Base-by-base conservation (phyloP, 2,888 invertebrate species). In the Acanthosepion esculentum region DNA sequence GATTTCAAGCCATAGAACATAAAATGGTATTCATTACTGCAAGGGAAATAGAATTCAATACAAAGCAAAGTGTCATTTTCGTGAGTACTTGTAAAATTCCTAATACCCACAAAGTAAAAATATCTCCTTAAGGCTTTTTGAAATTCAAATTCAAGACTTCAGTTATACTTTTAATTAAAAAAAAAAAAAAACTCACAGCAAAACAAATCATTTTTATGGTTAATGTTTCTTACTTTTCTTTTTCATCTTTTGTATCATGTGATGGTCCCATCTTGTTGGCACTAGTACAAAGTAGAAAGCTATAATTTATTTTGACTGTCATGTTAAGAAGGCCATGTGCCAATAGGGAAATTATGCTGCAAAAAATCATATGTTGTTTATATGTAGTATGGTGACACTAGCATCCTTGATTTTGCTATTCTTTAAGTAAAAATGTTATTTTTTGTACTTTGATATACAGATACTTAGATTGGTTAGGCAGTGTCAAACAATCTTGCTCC, bases 251-350 rank as follows among this genome's bases (percentile, higher is more conserved):
- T 78, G 78, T 78, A 33, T 78, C 78, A 78, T 78, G 78, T 78
- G 78, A 78, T 78, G 78, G 78, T 18, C 78, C 78, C 33, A 78
- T 33, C 33, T 78, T 33, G 78, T 78, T 78, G 78, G 78, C 78
- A 33, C 78, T 78, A 78, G n/a, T 78, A 78, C 78, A 33, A 59
- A 59, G 59, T 59, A 78, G n/a, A 78, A 78, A n/a, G 78, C n/a
- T n/a, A n/a, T 78, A n/a, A n/a, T 78, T 78, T 78, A 33, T 78
- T 5, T 33, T 33, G 15, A 33, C n/a, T 78, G 59, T 59, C 59
- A 78, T n/a, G 78, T 78, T n/a, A 78, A 78, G 78, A 78, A 78
- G 78, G 78, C 78, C 78, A 33, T 78, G 78, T 78, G 78, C 78
- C 78, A 78, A 78, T 33, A 78, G 33, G 78, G n/a, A 78, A 78